These are phyloP conservation scores for Mesitornis unicolor DNA, from an alignment of 2,113 vertebrate species.

Conservation along the genomic window DNA sequence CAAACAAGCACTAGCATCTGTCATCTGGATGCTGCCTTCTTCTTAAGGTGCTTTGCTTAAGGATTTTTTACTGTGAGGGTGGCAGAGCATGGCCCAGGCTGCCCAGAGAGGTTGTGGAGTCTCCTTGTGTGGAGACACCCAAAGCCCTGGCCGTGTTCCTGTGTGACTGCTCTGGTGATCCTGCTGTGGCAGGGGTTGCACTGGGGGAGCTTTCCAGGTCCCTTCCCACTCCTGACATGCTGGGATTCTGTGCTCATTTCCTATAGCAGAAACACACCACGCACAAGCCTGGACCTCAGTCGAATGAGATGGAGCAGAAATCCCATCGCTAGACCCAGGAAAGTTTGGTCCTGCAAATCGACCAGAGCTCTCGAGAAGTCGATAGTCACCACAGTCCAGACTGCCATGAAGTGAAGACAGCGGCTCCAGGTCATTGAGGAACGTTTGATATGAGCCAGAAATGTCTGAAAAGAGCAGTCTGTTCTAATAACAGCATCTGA, in stretches of 20 bases:
- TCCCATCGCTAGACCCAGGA: background rate
- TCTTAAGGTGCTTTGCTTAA: no score
- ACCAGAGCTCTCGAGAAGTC: background rate
- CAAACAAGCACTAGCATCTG: no score
- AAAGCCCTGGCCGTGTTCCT: no score
- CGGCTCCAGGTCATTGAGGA: background rate
- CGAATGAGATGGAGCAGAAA: background rate
- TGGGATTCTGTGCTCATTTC: no score
- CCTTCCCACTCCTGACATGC: no score
- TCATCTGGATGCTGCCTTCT: background rate
- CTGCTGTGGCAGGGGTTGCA: no score
- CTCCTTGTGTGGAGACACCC: no score
- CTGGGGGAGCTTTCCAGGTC: no score
- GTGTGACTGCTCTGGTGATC: no score
- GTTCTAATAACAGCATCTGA: background rate
- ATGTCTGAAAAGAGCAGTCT: background rate
- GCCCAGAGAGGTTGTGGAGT: no score
- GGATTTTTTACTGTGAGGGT: no score
- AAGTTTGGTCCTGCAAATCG: background rate
- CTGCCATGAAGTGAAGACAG: background rate
- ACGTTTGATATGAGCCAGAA: background rate
- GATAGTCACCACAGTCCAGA: background rate
- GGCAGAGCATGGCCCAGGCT: no score
- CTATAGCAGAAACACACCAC: background rate
- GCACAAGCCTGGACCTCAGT: background rate